Base-by-base conservation (phyloP, 1,140 invertebrate genomes). In the Drosophila melanogaster region DNA sequence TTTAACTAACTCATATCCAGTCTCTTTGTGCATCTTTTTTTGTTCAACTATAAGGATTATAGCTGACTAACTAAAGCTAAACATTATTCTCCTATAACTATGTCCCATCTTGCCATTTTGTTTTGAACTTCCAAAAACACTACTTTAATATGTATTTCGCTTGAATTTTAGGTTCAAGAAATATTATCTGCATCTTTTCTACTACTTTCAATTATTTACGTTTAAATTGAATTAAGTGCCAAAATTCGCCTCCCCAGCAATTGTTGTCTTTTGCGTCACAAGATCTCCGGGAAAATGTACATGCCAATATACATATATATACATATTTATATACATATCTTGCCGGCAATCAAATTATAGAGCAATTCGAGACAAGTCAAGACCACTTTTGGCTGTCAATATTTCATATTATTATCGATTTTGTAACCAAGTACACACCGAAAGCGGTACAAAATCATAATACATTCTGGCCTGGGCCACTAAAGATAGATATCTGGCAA, bases 401-500 rank as follows among this genome's bases (percentile, higher is more conserved):
- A 79, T 74, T 64, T 79, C 54, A 70, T 74, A 37, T 56, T 54
- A 67, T 70, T 70, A 67, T 79, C 50, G 77, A 75, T 79, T 79
- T 62, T 71, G 41, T 58, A 49, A 53, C 5, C 37, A 65, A 40
- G 35, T 30, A 53, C 43, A 60, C 35, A 57, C 3, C 38, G 22
- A 37, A 37, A 35, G 61, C 53, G 38, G 46, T 65, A 43, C 62
- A 75, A 49, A 73, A 60, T 60, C 43, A 49, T 44, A 71, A 37
- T 44, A 72, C 33, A 57, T 46, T 66, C 70, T 79, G 51, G 56
- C 40, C 50, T 22, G 46, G 30, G 37, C 57, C 19, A 44, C 61
- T 66, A 76, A 58, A 64, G 72, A 84, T 84, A 59, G 35, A 50
- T 84, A 84, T 84, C 80, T 79, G 60, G 15, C 59, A 60, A 69